Evolutionary conservation across 2,888 invertebrate genomes (phyloP).

Genomic region (Phoenoteleia sp.): DNA sequence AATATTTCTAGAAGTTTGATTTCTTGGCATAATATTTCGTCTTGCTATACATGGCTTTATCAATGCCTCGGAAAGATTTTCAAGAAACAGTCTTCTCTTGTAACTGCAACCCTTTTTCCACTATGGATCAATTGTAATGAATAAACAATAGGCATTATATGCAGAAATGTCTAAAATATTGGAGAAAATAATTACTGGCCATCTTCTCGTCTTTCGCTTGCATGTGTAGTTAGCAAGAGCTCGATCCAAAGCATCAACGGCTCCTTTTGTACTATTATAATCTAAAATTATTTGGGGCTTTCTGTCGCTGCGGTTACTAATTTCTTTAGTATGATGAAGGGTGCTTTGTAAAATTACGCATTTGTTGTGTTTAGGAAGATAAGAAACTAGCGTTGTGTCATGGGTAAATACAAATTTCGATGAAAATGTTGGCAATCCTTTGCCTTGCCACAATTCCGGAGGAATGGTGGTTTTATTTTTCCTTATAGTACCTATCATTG

Average conservation of each 20-base stretch:
- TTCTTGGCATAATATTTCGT: too few species aligned
- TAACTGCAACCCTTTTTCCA: too few species aligned
- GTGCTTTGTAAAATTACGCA: neutral
- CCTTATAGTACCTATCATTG: neutral
- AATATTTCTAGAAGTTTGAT: too few species aligned
- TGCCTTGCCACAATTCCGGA: neutral
- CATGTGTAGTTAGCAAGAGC: constrained; percentile 25
- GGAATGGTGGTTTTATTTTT: constrained; percentile 9
- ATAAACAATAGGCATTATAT: constrained; percentile 19
- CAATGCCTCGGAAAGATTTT: constrained; percentile 13
- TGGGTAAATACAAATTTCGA: neutral
- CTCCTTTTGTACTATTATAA: constrained; percentile 3
- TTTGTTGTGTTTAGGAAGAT: neutral
- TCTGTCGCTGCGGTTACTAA: constrained; percentile 6
- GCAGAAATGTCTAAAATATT: constrained; percentile 19
- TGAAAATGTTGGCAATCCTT: neutral
- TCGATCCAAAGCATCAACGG: constrained; percentile 23
- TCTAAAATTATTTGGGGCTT: constrained; percentile 26
- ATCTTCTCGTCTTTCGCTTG: constrained; percentile 15
- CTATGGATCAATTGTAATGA: neutral
- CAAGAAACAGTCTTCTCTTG: constrained; percentile 13
- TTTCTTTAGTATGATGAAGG: neutral
- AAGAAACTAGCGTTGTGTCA: neutral
- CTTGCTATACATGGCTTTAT: too few species aligned
- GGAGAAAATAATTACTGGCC: constrained; percentile 22